Evolutionary conservation across 2,888 invertebrate species (phyloP), one percentile per base, ranked within the genome.

Genomic region (Trilocha varians): DNA sequence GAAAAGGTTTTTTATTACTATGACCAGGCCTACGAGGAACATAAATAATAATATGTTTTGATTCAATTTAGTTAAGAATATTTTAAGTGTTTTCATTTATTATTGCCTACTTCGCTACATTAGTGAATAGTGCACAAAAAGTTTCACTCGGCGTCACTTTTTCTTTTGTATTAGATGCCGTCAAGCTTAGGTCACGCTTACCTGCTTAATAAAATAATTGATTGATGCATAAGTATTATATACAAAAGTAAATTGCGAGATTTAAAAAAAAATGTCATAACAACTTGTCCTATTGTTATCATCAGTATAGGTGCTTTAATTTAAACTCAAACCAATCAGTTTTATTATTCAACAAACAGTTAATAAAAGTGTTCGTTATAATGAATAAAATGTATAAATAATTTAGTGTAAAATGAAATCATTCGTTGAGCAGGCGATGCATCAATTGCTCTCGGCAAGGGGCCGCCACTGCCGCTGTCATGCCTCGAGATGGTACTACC

Each of bases 401-500:
- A 39, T 44, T 25, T 25, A 51, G 47, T 53, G 56, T 59, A 61
- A 59, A 61, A 61, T 52, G 49, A 62, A 62, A 60, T 64, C 59
- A 52, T 61, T 60, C 52, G 57, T 59, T 67, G 69, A 66, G 62
- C 75, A 69, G 68, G 67, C 75, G 72, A 83, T 83, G 79, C 79
- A 83, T 83, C 83, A 83, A 77, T 70, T 69, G 74, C 59, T 60
- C 82, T 62, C 82, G 57, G 73, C 78, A 62, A 76, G 83, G 82
- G 80, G 78, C 67, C 78, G 69, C 70, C 65, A 60, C 65, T 44
- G 57, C 55, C 53, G 56, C 59, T 59, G 65, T 65, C 65, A 65
- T 62, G 66, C 11, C 59, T 11, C 25, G 25, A 25, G 25, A 5
- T 25, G 25, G 25, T 2, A 25, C 25, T 5, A 25, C 25, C 11